Evolutionary conservation across 2,797 vertebrate genomes (phyloP), one percentile per base, ranked within the genome.

Genomic region (Cynopterus sphinx): DNA sequence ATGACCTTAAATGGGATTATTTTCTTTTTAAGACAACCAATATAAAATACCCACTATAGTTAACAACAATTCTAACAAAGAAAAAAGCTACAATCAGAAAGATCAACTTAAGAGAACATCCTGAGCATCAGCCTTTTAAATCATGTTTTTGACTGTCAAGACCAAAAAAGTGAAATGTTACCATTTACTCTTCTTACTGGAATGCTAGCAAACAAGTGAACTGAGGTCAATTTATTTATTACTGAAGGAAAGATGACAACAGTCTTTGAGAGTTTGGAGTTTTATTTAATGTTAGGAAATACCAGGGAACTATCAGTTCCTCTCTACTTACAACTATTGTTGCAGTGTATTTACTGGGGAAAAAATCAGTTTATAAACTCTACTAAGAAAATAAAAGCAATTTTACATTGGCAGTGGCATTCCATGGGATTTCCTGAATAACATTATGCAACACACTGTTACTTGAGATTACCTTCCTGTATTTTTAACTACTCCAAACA

Each of bases 331-430:
- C 0, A 87, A 93, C 68, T 83, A 82, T 31, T 39, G 49, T 61
- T 65, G 21, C 15, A 63, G 31, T 63, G 22, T 92, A 94, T 89
- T 95, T 96, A 95, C 90, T 89, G 65, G 88, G 92, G 97, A 85
- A 91, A 94, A 97, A 79, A 49, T n/a, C 31, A 89, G 77, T 97
- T 95, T 97, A 75, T 87, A 96, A 96, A 97, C 70, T 90, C 55
- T 92, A n/a, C 78, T 61, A 71, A 86, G 53, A 51, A 96, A 97
- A 95, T 83, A 86, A 74, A 94, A 95, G 81, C 78, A 78, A 81
- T 73, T 75, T 87, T 92, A 96, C 88, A 88, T 75, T 36, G 63
- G 41, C 67, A 43, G 51, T 68, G 61, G 28, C 41, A 83, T 88
- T 78, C 78, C 85, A 88, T 16, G 24, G 43, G 74, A 93, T 88